phyloP scores from a whole-genome alignment of 2,888 invertebrate species.

The Cosmia trapezina region DNA sequence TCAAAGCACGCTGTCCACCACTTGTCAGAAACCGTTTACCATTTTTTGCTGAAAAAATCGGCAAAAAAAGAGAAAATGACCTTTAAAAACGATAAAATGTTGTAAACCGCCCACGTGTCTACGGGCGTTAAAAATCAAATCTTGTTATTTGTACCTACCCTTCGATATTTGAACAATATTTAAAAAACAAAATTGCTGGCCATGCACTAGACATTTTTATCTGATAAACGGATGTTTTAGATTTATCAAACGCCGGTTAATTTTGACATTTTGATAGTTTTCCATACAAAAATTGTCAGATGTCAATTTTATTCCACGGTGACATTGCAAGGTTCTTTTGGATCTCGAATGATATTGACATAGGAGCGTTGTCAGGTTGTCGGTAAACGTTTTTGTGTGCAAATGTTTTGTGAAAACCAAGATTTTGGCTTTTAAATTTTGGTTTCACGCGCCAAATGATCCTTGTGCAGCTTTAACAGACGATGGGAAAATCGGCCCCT shows the following conservation, averaged over 20 bases:
- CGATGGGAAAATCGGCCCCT: background rate
- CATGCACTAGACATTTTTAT: background rate
- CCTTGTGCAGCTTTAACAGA: background rate
- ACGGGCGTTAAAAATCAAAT: conserved; percentile 16
- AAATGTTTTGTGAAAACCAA: background rate
- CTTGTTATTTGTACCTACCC: background rate
- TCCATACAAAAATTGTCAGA: background rate
- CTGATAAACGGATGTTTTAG: background rate
- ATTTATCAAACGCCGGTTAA: background rate
- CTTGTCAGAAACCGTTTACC: conserved; percentile 8
- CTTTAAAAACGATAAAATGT: conserved; percentile 17
- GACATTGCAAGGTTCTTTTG: background rate
- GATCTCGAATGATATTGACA: background rate
- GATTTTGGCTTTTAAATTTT: background rate
- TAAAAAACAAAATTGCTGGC: background rate
- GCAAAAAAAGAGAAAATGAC: conserved; percentile 10
- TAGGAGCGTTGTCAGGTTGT: background rate
- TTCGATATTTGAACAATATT: conserved; percentile 20
- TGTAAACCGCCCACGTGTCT: conserved; percentile 6
- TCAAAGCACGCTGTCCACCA: conserved; percentile 1
- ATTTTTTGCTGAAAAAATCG: background rate
- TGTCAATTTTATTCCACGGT: background rate
- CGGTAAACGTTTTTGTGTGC: background rate
- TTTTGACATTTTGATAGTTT: background rate
- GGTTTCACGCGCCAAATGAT: background rate